Conservation (phyloP, 2,888 invertebrate genomes). For the Molanna angustata region DNA sequence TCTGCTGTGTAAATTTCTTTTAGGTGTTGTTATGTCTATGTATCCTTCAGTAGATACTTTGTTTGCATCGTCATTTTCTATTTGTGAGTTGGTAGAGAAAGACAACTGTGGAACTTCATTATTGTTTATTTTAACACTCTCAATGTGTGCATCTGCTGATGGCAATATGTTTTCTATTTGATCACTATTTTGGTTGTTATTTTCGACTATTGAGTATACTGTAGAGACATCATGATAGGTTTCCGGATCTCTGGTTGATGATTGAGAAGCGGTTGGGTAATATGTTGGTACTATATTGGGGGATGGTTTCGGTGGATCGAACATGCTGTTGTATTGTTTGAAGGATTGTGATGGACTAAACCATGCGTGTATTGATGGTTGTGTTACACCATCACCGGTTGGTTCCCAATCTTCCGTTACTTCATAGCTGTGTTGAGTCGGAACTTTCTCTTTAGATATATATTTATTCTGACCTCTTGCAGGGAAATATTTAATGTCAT, state of each 20-base stretch:
- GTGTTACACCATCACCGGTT: constrained; percentile 40
- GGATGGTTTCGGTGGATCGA: constrained; percentile 41
- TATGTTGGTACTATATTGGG: constrained; percentile 47
- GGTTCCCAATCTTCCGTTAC: constrained; percentile 47
- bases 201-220: constrained; percentile 25
- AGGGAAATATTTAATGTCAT: constrained; percentile 39
- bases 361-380: constrained; percentile 45
- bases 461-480: constrained; percentile 36
- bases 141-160: constrained; percentile 35
- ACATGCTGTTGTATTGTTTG: constrained; percentile 38
- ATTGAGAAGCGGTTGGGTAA: constrained; percentile 19
- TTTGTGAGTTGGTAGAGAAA: constrained; percentile 18
- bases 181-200: constrained; percentile 24
- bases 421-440: constrained; percentile 45
- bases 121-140: constrained; percentile 49
- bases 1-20: constrained; percentile 4
- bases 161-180: constrained; percentile 28
- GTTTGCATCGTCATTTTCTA: background rate
- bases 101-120: constrained; percentile 41
- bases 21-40: constrained; percentile 38
- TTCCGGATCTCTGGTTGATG: constrained; percentile 10
- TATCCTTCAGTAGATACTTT: constrained; percentile 37
- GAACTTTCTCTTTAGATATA: constrained; percentile 18
- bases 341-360: constrained; percentile 42
- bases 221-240: constrained; percentile 20